phyloP scores from a whole-genome alignment of 2,888 invertebrate species.

The Cylindroiulus punctatus region DNA sequence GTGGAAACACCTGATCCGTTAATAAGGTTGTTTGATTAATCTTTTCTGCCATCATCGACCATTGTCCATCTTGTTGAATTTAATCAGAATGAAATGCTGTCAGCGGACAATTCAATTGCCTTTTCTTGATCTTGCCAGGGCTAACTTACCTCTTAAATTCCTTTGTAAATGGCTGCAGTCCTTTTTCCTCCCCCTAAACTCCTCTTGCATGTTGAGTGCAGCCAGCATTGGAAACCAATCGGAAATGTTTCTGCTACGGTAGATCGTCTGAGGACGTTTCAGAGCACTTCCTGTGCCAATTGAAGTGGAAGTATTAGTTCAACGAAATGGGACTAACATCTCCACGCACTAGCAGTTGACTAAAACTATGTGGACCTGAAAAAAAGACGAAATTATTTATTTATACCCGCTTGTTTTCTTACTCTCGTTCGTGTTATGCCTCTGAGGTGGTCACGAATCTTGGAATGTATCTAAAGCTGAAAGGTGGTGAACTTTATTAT shows the following conservation, averaged over 20 bases:
- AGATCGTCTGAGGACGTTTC: constrained; percentile 43
- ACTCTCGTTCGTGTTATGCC: background rate
- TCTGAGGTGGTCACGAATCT: background rate
- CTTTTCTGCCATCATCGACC: constrained; percentile 29
- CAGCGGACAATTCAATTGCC: constrained; percentile 39
- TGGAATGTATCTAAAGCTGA: background rate
- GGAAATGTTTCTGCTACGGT: constrained; percentile 47
- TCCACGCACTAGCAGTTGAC: constrained; percentile 43
- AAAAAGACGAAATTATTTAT: constrained; percentile 22
- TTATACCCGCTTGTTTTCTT: constrained; percentile 2
- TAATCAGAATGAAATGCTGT: constrained; percentile 45
- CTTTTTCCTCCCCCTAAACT: background rate
- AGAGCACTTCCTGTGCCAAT: constrained; percentile 30
- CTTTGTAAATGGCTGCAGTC: constrained; percentile 33
- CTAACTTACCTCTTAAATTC: constrained; percentile 38
- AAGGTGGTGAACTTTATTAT: background rate
- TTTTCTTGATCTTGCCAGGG: background rate
- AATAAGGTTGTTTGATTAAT: constrained; percentile 38
- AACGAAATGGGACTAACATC: constrained; percentile 39
- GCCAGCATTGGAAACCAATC: constrained; percentile 36
- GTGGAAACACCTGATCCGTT: constrained; percentile 38
- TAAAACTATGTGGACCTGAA: constrained; percentile 22
- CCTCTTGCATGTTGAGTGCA: constrained; percentile 36
- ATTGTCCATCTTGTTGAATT: constrained; percentile 43
- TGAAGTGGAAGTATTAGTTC: constrained; percentile 45